phyloP scores from a whole-genome alignment of 2,797 vertebrate species.

The Antrozous pallidus region DNA sequence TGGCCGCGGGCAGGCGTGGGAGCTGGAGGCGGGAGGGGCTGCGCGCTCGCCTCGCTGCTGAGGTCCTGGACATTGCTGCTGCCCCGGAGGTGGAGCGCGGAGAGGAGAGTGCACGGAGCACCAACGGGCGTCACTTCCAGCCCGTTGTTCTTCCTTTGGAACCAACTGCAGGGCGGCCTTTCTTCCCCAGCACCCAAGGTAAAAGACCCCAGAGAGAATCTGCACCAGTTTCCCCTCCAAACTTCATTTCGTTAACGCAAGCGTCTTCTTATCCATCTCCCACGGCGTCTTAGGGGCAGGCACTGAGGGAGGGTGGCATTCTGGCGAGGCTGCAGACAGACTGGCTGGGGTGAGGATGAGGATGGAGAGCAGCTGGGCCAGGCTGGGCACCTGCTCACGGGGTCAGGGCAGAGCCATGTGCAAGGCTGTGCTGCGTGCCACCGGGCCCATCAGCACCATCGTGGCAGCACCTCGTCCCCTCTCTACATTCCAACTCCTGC shows the following conservation, averaged over 20 bases:
- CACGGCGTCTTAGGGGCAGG: neutral
- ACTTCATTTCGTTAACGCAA: neutral
- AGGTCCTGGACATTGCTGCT: constrained; percentile 73
- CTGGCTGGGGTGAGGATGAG: neutral
- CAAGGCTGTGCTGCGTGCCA: too few species aligned
- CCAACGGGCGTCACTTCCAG: too few species aligned
- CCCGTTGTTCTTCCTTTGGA: constrained; percentile 3
- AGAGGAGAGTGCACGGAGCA: too few species aligned
- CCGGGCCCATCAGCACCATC: accelerated
- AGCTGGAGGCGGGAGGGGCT: constrained; percentile 53
- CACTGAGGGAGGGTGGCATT: neutral
- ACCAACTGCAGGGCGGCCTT: neutral
- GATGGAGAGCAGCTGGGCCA: neutral
- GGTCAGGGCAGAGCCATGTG: too few species aligned
- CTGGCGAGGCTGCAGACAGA: neutral
- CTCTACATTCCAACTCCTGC: neutral
- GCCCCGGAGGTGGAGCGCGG: too few species aligned
- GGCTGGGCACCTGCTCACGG: accelerated
- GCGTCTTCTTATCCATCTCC: neutral
- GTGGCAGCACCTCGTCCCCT: neutral
- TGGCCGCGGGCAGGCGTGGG: constrained; percentile 63
- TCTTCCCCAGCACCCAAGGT: neutral
- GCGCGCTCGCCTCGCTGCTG: constrained; percentile 62
- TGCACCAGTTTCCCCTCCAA: neutral
- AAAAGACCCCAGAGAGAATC: neutral